Evolutionary conservation across 2,888 invertebrate species (phyloP).

Genomic region (Laspeyria flexula): DNA sequence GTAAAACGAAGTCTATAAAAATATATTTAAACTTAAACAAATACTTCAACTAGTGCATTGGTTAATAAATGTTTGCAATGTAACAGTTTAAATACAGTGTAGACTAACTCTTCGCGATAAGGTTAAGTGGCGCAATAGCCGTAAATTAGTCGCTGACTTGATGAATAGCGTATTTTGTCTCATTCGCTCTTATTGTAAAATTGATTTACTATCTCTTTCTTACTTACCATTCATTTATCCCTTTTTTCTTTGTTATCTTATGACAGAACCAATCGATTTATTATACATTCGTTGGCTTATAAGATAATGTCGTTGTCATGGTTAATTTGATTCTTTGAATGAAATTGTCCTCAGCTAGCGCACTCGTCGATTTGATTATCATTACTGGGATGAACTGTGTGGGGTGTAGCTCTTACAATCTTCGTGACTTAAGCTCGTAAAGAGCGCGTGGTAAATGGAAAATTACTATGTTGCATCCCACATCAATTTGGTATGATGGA

Average conservation of each 20-base stretch:
- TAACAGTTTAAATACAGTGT: constrained; percentile 43
- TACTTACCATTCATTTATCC: constrained; percentile 5
- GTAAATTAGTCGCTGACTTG: constrained; percentile 44
- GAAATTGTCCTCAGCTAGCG: constrained; percentile 41
- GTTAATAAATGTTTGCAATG: constrained; percentile 30
- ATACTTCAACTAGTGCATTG: too few species aligned
- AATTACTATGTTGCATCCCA: constrained; percentile 46
- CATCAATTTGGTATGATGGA: background rate
- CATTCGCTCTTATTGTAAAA: constrained; percentile 1
- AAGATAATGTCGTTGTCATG: constrained; percentile 48
- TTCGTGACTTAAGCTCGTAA: constrained; percentile 43
- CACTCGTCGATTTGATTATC: constrained; percentile 29
- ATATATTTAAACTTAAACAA: too few species aligned
- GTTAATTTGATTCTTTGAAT: constrained; percentile 54
- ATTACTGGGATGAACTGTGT: constrained; percentile 31
- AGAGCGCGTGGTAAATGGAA: constrained; percentile 45
- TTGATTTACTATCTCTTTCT: constrained; percentile 4
- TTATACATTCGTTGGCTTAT: constrained; percentile 55
- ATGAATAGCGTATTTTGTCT: constrained; percentile 15
- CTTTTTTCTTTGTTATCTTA: constrained; percentile 12
- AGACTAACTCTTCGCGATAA: constrained; percentile 49
- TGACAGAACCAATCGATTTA: constrained; percentile 53
- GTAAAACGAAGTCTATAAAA: too few species aligned
- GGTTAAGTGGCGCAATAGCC: constrained; percentile 53
- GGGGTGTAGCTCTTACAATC: constrained; percentile 25